Conservation (phyloP, 2,797 vertebrate genomes). For the Rhabdomys pumilio region DNA sequence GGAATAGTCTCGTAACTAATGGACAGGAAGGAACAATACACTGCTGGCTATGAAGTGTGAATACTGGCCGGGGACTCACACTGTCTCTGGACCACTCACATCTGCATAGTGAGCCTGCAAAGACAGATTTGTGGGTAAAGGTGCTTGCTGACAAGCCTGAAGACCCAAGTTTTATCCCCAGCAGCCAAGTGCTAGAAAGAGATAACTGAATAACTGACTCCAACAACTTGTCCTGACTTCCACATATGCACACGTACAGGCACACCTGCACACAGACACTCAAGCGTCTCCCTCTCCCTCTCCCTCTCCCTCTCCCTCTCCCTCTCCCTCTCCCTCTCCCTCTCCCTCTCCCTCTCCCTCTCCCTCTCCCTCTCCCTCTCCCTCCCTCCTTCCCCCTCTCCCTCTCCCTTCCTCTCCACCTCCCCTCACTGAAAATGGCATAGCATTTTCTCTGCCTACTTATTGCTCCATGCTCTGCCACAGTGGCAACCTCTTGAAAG, state of each 20-base stretch:
- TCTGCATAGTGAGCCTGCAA: background rate
- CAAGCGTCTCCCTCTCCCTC: background rate
- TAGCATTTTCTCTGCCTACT: background rate
- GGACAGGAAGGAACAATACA: background rate
- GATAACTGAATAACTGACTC: background rate
- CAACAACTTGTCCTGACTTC: background rate
- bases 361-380: background rate
- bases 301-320: background rate
- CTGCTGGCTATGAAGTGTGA: slow-evolving; percentile 8
- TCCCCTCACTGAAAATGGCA: background rate
- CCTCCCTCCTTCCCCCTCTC: too few relatives aligned
- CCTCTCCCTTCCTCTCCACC: background rate
- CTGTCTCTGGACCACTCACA: background rate
- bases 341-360: background rate
- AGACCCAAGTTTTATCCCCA: background rate
- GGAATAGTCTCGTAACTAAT: background rate
- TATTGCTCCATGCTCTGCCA: background rate
- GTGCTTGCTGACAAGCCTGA: background rate
- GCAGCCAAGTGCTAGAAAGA: background rate
- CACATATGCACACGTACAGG: background rate
- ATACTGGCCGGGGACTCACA: background rate
- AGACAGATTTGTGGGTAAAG: background rate
- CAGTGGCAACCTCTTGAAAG: background rate
- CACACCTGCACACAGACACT: too few relatives aligned
- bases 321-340: too few relatives aligned